A percentile compares a stretch with the other conserved stretches of the same genome.
Evolutionary conservation across 2,113 vertebrate genomes (phyloP).

Genomic region (Chinchilla lanigera): DNA sequence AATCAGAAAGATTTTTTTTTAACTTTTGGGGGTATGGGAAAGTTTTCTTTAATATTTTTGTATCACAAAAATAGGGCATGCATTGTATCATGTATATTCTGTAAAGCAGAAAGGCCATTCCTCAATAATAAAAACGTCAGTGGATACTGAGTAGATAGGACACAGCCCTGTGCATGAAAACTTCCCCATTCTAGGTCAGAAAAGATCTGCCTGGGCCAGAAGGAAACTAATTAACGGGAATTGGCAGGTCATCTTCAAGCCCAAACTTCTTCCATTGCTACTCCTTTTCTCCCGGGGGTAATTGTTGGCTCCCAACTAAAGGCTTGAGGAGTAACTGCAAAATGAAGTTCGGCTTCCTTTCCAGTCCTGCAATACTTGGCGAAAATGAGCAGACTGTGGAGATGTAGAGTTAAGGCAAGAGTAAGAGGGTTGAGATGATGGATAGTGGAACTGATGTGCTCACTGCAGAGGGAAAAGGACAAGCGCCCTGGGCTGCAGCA

Average conservation of each 20-base stretch:
- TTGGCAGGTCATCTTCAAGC: background rate
- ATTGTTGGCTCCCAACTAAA: background rate
- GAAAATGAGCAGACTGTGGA: background rate
- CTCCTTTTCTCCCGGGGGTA: background rate
- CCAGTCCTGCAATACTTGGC: background rate
- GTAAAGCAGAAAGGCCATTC: constrained; percentile 9
- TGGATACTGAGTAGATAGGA: background rate
- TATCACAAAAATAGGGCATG: background rate
- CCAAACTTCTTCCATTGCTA: background rate
- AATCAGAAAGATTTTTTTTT: constrained; percentile 17
- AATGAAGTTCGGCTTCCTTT: background rate
- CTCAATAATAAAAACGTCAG: background rate
- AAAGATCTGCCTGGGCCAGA: background rate
- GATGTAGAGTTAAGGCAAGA: background rate
- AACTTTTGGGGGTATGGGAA: background rate
- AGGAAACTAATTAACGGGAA: background rate
- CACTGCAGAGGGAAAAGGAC: background rate
- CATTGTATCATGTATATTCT: background rate
- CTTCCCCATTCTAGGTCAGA: background rate
- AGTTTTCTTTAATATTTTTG: constrained; percentile 45
- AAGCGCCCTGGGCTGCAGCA: background rate
- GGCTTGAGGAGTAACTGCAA: background rate
- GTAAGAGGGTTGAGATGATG: background rate
- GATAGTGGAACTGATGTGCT: background rate
- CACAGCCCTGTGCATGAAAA: background rate